These are phyloP conservation scores for Diarsia dahlii DNA, from an alignment of 2,888 invertebrate species.

Conservation along the genomic window DNA sequence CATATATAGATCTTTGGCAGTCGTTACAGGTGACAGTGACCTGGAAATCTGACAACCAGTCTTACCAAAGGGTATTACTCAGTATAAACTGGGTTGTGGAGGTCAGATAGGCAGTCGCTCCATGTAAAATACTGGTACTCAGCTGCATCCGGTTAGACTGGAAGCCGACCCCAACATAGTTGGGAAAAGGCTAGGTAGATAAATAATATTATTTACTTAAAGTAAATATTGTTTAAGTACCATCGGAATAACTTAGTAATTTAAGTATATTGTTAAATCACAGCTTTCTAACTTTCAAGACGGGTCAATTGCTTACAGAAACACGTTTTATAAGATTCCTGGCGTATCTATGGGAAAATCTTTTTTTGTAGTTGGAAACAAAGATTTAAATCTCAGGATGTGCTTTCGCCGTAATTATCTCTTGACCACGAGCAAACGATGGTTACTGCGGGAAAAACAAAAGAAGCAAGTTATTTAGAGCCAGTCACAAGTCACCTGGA, in stretches of 20 bases:
- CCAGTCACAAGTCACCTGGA: not conserved
- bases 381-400: not conserved
- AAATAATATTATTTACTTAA: not conserved
- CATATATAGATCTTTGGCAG: no score
- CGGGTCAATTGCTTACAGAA: conserved; percentile 23
- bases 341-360: conserved; percentile 35
- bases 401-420: not conserved
- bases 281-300: conserved; percentile 49
- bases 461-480: not conserved
- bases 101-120: no score
- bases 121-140: no score
- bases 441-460: not conserved
- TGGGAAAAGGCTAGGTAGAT: no score
- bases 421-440: not conserved
- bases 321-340: conserved; percentile 49
- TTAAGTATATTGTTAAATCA: conserved; percentile 36
- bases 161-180: no score
- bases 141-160: no score
- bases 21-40: no score
- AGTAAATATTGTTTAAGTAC: not conserved
- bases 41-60: no score
- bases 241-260: conserved; percentile 1
- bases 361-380: conserved; percentile 10
- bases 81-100: no score
- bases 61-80: no score